Evolutionary conservation across 2,888 invertebrate genomes (phyloP), one percentile per base, ranked within the genome.

Genomic region (Eueremaeus valkanovi): DNA sequence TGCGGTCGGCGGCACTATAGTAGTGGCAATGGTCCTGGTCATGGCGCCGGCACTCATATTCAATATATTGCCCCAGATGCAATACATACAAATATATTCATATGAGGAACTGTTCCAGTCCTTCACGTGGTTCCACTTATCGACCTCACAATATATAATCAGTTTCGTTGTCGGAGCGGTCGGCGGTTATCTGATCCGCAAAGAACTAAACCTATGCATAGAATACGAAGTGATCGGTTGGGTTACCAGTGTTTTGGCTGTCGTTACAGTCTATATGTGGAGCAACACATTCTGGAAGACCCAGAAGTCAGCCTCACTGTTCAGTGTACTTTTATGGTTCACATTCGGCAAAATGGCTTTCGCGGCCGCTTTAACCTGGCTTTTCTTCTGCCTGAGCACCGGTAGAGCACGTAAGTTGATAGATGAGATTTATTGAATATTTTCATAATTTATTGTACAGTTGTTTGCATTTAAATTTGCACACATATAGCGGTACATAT

Each of bases 221-320:
- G 70, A 70, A 24, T 72, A 72, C 16, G 72, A 68, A 24, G 42
- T 75, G 45, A 42, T 75, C 16, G 49, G 70, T 31, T 72, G 72
- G 42, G 51, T 75, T 11, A 1, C 72, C 16, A 75, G 55, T 72
- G 55, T 72, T n/a, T n/a, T 51, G 40, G 36, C 40, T 1, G 24
- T 68, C n/a, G 6, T 21, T 40, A 21, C 21, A 9, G 40, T 68
- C 24, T 68, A 40, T 24, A 68, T 68, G 68, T 68, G 68, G 51
- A 75, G 70, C 42, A 75, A 75, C 36, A 49, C 72, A 31, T 72
- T 75, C 55, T 75, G 75, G 75, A 70, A 72, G 21, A 13, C 70
- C 18, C 70, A 75, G 18, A n/a, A 51, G 36, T 27, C 75, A 29
- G 72, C 75, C n/a, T 11, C 51, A 1, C 55, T 75, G n/a, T 27